Evolutionary conservation across 2,888 invertebrate species (phyloP), one percentile per base, ranked within the genome.

Genomic region (Rhamnusium bicolor): DNA sequence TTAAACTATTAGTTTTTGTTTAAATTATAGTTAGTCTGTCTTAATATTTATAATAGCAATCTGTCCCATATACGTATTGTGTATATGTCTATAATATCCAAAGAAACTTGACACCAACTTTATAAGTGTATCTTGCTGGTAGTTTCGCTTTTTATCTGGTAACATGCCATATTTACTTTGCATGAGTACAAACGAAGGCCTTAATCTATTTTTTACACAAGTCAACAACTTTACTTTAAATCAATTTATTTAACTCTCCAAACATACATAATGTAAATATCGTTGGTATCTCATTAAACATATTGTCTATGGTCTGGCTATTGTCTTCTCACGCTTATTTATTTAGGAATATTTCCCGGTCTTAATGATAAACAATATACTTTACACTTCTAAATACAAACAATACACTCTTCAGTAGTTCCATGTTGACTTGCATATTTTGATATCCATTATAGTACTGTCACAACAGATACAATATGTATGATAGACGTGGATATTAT

Each of bases 381-480:
- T 65, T 65, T 53, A 53, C 53, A 58, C 14, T 58, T 19, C 53
- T 40, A 46, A 63, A 69, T 24, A 60, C 32, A 69, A 69, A 69
- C 69, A 69, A 61, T 63, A 18, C 27, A 46, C 53, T 53, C 66
- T 21, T 32, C 69, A 53, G 69, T 63, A 67, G 62, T 53, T 60
- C 46, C 10, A 65, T 63, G 75, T 77, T 77, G 77, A 77, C 77
- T 77, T 77, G 77, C 75, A 77, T 56, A 67, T 77, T 75, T 70
- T 68, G 68, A 63, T 61, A 54, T 49, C 71, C 72, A 75, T 80
- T 79, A 73, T 79, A 74, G 24, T n/a, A 68, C 76, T 80, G 80
- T 80, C 80, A 80, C 74, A 80, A 32, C 58, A 40, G 29, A 53
- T 16, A 51, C 32, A 29, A 18, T 65, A 53, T 54, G 49, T 60